phyloP scores from a whole-genome alignment of 2,888 invertebrate genomes.

The Carpatolechia fugitivella region DNA sequence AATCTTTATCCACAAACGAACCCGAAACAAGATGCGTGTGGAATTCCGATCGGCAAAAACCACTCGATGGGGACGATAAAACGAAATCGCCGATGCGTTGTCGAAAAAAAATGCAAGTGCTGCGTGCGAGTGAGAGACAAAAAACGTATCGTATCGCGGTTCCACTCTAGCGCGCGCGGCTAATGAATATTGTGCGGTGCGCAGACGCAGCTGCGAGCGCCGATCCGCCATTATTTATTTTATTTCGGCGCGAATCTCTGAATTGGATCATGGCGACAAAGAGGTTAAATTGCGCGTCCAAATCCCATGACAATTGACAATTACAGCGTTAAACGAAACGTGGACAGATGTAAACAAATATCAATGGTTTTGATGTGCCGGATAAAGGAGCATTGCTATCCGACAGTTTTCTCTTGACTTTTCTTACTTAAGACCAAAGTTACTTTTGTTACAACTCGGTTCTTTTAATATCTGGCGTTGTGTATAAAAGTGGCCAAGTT shows the following conservation, averaged over 20 bases:
- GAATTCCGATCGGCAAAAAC: slow-evolving; percentile 73
- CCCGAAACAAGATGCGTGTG: slow-evolving; percentile 68
- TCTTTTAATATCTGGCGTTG: background rate
- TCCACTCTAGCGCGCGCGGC: slow-evolving; percentile 73
- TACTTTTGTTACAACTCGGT: background rate
- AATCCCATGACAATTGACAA: slow-evolving; percentile 72
- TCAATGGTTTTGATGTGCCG: slow-evolving; percentile 43
- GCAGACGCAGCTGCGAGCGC: slow-evolving; percentile 67
- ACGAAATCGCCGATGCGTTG: slow-evolving; percentile 76
- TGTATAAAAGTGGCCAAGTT: background rate
- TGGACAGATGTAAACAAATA: slow-evolving; percentile 74
- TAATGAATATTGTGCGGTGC: slow-evolving; percentile 64
- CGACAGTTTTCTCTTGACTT: slow-evolving; percentile 14
- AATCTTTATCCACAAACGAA: slow-evolving; percentile 43
- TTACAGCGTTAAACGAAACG: slow-evolving; percentile 59
- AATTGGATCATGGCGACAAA: slow-evolving; percentile 75
- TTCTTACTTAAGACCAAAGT: too few species aligned
- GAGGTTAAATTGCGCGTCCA: slow-evolving; percentile 76
- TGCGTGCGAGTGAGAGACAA: slow-evolving; percentile 74
- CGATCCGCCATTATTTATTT: slow-evolving; percentile 75
- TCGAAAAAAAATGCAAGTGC: slow-evolving; percentile 69
- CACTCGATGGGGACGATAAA: slow-evolving; percentile 73
- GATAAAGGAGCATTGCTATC: slow-evolving; percentile 32
- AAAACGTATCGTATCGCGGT: slow-evolving; percentile 75
- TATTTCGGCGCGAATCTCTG: slow-evolving; percentile 73